Evolutionary conservation across 1,140 invertebrate genomes (phyloP), one percentile per base, ranked within the genome.

Genomic region (Aphidius ervi): DNA sequence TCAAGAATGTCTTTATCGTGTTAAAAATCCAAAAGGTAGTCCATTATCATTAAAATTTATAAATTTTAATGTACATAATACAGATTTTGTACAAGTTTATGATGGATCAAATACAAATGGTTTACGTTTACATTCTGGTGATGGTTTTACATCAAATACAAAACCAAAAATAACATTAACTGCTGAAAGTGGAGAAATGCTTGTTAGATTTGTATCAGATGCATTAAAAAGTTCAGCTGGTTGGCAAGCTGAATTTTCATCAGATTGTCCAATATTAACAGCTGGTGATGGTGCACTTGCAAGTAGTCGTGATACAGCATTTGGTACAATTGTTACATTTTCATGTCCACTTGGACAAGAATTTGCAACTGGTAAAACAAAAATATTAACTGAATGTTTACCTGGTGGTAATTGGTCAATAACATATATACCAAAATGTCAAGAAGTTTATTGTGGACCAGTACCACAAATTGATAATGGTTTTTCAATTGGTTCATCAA

Each of bases 381-480:
- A 88, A 70, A 89, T 96, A 63, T 87, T 87, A 6, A 94, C 93
- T 2, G 86, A 91, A 77, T 97, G 94, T 82, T 76, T 89, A 67
- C 88, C 88, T 66, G 92, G 94, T 68, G 95, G 95, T 56, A 91
- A 93, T 72, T 98, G 95, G 95, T 95, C 92, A 10, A 85, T 92
- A 31, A 88, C 86, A 43, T 94, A 94, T 72, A 95, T 98, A 72
- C 95, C 95, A 5, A 89, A 90, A 73, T 98, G 95, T 80, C 95
- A 98, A 87, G 94, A 96, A 83, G 92, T 97, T 16, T 98, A 98
- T 73, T 98, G 95, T 78, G 94, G 94, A 56, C 94, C 95, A 42
- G 95, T 98, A 37, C 95, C 95, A 59, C 95, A 97, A 83, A 98
- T 98, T 60, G 93, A 96, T 68, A 98, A 97, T 74, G 95, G 95